Evolutionary conservation across 2,113 vertebrate species (phyloP).

Genomic region (Pantherophis guttatus): DNA sequence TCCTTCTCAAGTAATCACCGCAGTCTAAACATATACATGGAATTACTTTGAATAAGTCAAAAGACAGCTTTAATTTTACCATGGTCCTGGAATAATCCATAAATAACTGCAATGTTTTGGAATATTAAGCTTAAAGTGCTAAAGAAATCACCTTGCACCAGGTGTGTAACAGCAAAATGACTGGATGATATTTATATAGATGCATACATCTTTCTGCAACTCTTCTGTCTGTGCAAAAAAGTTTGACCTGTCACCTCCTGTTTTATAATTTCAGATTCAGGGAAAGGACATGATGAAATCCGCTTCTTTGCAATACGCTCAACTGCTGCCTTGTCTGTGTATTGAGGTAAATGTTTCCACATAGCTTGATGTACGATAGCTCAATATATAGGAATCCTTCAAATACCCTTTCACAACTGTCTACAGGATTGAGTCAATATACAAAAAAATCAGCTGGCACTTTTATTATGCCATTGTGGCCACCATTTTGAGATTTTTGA

Average conservation of each 20-base stretch:
- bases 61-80: neutral
- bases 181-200: neutral
- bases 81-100: neutral
- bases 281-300: constrained; percentile 71
- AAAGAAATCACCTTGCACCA: neutral
- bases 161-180: neutral
- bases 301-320: constrained; percentile 65
- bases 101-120: neutral
- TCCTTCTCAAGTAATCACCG: neutral
- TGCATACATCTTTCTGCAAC: neutral
- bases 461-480: neutral
- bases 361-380: neutral
- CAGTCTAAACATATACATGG: neutral
- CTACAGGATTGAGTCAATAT: neutral
- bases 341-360: constrained; percentile 77
- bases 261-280: constrained; percentile 73
- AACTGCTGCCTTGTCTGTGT: constrained; percentile 82
- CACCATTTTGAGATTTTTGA: neutral
- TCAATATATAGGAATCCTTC: constrained; percentile 1
- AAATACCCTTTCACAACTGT: neutral
- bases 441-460: neutral
- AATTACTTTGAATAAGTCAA: neutral
- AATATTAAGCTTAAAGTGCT: neutral
- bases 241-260: constrained; percentile 27
- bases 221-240: neutral